Evolutionary conservation across 2,113 vertebrate species (phyloP).

Genomic region (Neodontobutis hainanensis): DNA sequence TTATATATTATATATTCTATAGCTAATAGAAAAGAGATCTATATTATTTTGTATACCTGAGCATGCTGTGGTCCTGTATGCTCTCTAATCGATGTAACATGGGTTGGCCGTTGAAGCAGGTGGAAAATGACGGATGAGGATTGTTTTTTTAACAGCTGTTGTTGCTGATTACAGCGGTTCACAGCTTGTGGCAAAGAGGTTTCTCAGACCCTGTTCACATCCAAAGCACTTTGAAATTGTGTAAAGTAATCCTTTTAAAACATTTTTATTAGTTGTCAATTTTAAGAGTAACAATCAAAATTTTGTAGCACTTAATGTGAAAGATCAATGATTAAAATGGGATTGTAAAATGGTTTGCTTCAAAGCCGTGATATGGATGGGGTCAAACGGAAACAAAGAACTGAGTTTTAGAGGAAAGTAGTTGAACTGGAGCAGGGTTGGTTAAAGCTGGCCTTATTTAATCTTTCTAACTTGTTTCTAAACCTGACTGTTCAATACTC

Average conservation of each 20-base stretch:
- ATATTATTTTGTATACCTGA: slow-evolving; percentile 75
- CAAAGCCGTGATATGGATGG: slow-evolving; percentile 43
- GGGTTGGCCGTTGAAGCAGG: slow-evolving; percentile 66
- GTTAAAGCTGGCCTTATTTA: slow-evolving; percentile 81
- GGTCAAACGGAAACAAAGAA: slow-evolving; percentile 51
- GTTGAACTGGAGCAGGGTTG: slow-evolving; percentile 62
- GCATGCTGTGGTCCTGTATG: slow-evolving; percentile 74
- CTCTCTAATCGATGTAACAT: slow-evolving; percentile 65
- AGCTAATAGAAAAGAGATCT: slow-evolving; percentile 53
- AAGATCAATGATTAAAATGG: slow-evolving; percentile 5
- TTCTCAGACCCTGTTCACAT: slow-evolving; percentile 59
- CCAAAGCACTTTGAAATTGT: slow-evolving; percentile 15
- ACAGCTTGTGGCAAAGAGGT: slow-evolving; percentile 58
- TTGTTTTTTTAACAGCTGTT: slow-evolving; percentile 75
- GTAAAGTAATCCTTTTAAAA: not conserved
- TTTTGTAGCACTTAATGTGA: slow-evolving; percentile 10
- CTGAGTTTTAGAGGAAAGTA: slow-evolving; percentile 35
- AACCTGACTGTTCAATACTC: slow-evolving; percentile 83
- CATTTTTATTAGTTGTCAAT: no score
- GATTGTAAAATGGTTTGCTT: not conserved
- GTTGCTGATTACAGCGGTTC: slow-evolving; percentile 48
- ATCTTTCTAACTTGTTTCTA: slow-evolving; percentile 80
- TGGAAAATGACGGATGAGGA: slow-evolving; percentile 61
- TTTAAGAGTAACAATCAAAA: not conserved
- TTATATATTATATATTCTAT: slow-evolving; percentile 44